A percentile compares a stretch with the other conserved stretches of the same genome.
Evolutionary conservation across 2,797 vertebrate genomes (phyloP).

Genomic region (Remorina albescens): DNA sequence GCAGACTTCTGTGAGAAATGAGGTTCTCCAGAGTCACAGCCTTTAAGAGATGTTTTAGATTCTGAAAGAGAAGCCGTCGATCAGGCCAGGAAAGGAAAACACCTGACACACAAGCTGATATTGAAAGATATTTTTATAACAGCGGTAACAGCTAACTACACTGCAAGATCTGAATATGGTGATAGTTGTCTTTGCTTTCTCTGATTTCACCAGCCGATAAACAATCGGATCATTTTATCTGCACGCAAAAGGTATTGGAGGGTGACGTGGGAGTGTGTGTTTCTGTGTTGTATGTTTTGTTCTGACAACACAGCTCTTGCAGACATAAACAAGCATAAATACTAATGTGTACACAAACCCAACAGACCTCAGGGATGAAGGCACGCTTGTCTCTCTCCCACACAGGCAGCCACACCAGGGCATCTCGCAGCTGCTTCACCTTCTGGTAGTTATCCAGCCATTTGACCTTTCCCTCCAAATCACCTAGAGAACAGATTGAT

Average conservation of each 20-base stretch:
- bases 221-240: conserved; percentile 3
- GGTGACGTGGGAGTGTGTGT: neutral
- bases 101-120: neutral
- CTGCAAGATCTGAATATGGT: neutral
- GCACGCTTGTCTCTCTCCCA: conserved; percentile 93
- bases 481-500: conserved; percentile 80
- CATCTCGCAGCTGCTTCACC: conserved; percentile 90
- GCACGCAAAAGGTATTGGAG: neutral
- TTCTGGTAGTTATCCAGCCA: conserved; percentile 96
- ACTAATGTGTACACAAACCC: neutral
- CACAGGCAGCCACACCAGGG: conserved; percentile 91
- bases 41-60: conserved; percentile 90
- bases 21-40: conserved; percentile 89
- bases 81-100: conserved; percentile 4
- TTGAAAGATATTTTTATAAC: neutral
- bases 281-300: neutral
- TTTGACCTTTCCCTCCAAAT: conserved; percentile 95
- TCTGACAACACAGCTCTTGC: conserved; percentile 10
- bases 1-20: conserved; percentile 88
- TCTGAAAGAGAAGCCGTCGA: conserved; percentile 72
- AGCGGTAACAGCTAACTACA: neutral
- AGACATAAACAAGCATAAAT: conserved; percentile 14
- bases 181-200: neutral
- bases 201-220: conserved; percentile 33
- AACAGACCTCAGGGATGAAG: conserved; percentile 90